These are phyloP conservation scores for Eulemur rubriventer DNA, from an alignment of 2,797 vertebrate species.

Conservation along the genomic window DNA sequence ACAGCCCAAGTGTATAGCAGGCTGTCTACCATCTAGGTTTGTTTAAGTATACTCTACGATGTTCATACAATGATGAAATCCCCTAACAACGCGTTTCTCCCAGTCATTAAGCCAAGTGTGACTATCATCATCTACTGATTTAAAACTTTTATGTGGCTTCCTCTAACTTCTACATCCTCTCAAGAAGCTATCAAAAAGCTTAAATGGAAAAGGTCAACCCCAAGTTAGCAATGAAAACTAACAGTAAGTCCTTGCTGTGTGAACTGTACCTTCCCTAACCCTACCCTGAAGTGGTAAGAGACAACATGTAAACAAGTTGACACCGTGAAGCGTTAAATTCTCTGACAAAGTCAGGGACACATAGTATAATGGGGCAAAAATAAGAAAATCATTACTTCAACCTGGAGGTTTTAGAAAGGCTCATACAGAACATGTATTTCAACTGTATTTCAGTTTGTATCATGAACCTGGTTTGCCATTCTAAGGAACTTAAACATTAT, in stretches of 20 bases:
- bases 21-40: neutral
- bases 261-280: neutral
- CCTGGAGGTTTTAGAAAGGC: neutral
- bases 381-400: neutral
- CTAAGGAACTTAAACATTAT: neutral
- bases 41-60: neutral
- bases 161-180: neutral
- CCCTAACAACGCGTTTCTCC: neutral
- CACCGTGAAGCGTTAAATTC: neutral
- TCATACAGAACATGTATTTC: neutral
- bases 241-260: neutral
- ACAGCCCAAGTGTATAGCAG: neutral
- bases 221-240: neutral
- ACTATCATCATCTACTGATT: neutral
- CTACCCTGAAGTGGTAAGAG: neutral
- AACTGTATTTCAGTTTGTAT: neutral
- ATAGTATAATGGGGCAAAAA: neutral
- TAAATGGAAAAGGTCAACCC: neutral
- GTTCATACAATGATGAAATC: neutral
- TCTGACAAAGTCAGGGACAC: neutral
- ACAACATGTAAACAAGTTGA: neutral
- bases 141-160: neutral
- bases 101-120: neutral
- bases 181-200: slow-evolving; percentile 33
- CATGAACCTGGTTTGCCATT: neutral